Evolutionary conservation across 2,113 vertebrate genomes (phyloP), one percentile per base, ranked within the genome.

Genomic region (Philantomba maxwellii): DNA sequence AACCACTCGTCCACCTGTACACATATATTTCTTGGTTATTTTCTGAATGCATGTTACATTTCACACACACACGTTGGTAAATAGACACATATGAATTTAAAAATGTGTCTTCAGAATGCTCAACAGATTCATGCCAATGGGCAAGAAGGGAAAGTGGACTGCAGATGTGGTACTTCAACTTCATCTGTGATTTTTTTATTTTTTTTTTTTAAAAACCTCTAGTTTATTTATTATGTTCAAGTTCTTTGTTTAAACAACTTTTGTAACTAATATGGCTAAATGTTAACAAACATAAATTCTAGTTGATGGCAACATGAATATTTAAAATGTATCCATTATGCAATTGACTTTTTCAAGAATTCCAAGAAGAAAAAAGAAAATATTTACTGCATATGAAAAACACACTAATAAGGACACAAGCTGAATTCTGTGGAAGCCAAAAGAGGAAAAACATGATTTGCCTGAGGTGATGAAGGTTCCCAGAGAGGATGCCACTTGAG

Each of bases 271-370:
- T 14, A 57, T 28, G 30, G 33, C 83, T 55, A 60, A 87, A 84
- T 64, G 15, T n/a, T 90, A 53, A 51, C 64, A 87, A 77, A 89
- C n/a, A 47, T 53, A 62, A 77, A 90, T 94, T 77, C 39, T 55
- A 45, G 13, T 47, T 80, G 17, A 58, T 64, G 58, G 78, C 51
- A 96, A 88, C 6, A 5, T 45, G 62, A 3, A 33, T 23, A 45
- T 21, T 78, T 77, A 45, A 33, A n/a, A 78, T 26, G 23, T 43
- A 47, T 36, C 16, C 2, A 58, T 60, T 58, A 45, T 2, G 6
- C 77, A 39, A 80, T n/a, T 53, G 53, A 81, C 51, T 43, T 82
- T 91, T 47, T 4, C 5, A 36, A 33, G 36, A 70, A 9, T 97
- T 77, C 60, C n/a, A 30, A 19, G 45, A 62, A 77, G 26, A 58